Evolutionary conservation across 2,797 vertebrate genomes (phyloP), one percentile per base, ranked within the genome.

Genomic region (Sebastes steindachneri): DNA sequence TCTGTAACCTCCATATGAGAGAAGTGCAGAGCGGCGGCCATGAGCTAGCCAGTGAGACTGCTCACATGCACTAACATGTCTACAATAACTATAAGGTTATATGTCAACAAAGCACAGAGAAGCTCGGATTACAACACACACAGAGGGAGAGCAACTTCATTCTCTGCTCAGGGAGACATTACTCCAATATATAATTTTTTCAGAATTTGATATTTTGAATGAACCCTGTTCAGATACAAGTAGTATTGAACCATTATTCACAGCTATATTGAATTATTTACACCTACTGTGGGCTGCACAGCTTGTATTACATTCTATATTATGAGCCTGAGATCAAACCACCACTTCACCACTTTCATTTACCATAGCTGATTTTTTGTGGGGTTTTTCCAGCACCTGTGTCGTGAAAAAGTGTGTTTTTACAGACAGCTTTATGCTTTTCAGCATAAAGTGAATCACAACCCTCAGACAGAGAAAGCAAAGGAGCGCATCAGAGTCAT

Each of bases 241-340:
- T 3, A n/a, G 23, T 54, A 17, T 3, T 45, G 72, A 53, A 3
- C 6, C 7, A 48, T 58, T 41, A 29, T 59, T 72, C 33, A 21
- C 2, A n/a, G 66, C 64, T 2, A 21, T 70, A 19, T 23, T 23
- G 6, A 83, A 75, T 58, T 55, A 55, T 82, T 86, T 71, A n/a
- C 69, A 77, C 19, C 19, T 9, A 14, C 23, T 26, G 53, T 29
- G 28, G 4, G 55, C 72, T 63, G 62, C 14, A 31, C 67, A 81
- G 26, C 54, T 37, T 70, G 15, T 48, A 45, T 72, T 64, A 48
- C n/a, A 53, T 31, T 66, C 60, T 64, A 12, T 68, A 35, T 64
- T 55, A 63, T 57, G 45, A 70, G 33, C 12, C 66, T 37, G 28
- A 33, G 17, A 68, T 80, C 35, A 58, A 25, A 83, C 48, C 28